Evolutionary conservation across 2,888 invertebrate species (phyloP).

Genomic region (Sipunculus nudus): DNA sequence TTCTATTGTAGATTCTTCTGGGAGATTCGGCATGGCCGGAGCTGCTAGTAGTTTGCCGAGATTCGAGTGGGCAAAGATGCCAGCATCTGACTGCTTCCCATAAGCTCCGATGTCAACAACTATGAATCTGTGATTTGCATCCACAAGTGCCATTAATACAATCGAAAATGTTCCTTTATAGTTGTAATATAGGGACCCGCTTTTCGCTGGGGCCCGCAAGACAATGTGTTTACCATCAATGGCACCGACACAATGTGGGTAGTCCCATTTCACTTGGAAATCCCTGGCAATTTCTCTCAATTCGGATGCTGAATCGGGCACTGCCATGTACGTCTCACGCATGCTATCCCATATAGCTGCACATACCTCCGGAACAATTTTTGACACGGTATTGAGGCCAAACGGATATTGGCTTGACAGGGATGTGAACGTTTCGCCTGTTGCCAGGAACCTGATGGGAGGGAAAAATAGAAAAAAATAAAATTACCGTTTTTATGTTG

Average conservation of each 20-base stretch:
- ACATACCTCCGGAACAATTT: too few species aligned
- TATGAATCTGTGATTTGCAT: constrained; percentile 5
- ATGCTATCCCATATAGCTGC: too few species aligned
- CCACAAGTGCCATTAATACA: constrained; percentile 3
- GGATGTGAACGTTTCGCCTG: constrained; percentile 1
- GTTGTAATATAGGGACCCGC: neutral
- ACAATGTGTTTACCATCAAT: constrained; percentile 8
- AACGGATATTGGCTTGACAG: too few species aligned
- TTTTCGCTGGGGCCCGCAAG: neutral
- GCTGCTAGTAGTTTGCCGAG: neutral
- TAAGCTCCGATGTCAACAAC: constrained; percentile 7
- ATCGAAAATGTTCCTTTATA: too few species aligned
- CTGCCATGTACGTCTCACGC: too few species aligned
- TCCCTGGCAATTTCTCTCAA: neutral
- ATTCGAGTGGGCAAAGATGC: constrained; percentile 6
- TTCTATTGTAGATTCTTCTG: too few species aligned
- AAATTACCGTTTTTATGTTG: too few species aligned
- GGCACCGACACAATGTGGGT: constrained; percentile 4
- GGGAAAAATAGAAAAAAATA: too few species aligned
- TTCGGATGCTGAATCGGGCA: neutral
- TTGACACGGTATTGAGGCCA: too few species aligned
- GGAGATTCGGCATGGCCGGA: neutral
- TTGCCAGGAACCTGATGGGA: constrained; percentile 3
- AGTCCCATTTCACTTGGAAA: constrained; percentile 3
- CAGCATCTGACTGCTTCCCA: constrained; percentile 10